Evolutionary conservation across 2,113 vertebrate genomes (phyloP), one percentile per base, ranked within the genome.

Genomic region (Oceanodroma tethys): DNA sequence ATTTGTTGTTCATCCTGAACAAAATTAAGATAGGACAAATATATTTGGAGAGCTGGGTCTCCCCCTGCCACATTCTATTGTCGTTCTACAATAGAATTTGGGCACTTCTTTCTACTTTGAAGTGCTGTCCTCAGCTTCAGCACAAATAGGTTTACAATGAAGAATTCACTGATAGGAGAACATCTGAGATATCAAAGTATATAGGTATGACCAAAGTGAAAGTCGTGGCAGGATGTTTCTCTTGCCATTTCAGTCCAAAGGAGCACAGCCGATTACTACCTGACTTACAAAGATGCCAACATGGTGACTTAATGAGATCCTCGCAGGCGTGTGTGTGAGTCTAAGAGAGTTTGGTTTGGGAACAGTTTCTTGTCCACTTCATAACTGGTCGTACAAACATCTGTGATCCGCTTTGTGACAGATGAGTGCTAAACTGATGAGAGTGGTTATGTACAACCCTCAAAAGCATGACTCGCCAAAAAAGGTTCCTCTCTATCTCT

Each of bases 1-100:
- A 75, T 75, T 19, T 63, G 10, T 68, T 63, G 20, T 48, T 78
- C 10, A 32, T 75, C 66, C 52, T 70, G 42, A 68, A 72, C 52
- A 45, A 93, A 94, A 93, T 81, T 72, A 82, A 88, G 40, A 38
- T 65, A 79, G 83, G 75, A 68, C 25, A 45, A 72, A 58, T 38
- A 13, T 22, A 55, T 59, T 71, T 86, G 36, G 48, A 90, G 45
- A 79, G 10, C 11, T 29, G 26, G 17, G 36, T 73, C 17, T 80
- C 13, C 10, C 5, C 5, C 9, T 0, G 0, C 3, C 36, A 19
- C 13, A 13, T 55, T 60, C 43, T 42, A 0, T 26, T 86, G 25
- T 25, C 26, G 83, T 87, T 80, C 60, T 56, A 9, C 56, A 38
- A 3, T 9, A 68, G 42, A 45, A 81, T 76, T 73, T 47, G 36